Conservation (phyloP, 2,797 vertebrate genomes). For the Tarsius wallacei region DNA sequence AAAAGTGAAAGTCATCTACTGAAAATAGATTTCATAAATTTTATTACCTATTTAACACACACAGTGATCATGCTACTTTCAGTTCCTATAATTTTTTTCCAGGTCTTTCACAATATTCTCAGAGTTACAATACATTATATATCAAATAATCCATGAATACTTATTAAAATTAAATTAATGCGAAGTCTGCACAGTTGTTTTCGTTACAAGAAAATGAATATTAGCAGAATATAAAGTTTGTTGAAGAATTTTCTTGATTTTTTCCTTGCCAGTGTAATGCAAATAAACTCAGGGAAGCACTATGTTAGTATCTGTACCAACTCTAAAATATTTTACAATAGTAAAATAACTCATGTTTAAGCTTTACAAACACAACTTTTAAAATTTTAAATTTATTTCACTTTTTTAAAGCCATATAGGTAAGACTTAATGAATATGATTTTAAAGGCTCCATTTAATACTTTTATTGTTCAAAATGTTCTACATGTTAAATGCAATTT, state of each 20-base stretch:
- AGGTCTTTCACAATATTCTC: slow-evolving; percentile 85
- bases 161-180: slow-evolving; percentile 58
- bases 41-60: slow-evolving; percentile 1
- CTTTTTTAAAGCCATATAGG: slow-evolving; percentile 9
- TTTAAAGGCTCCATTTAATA: slow-evolving; percentile 23
- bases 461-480: slow-evolving; percentile 48
- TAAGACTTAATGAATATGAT: slow-evolving; percentile 3
- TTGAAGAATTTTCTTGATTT: slow-evolving; percentile 21
- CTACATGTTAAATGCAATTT: slow-evolving; percentile 32
- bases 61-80: slow-evolving; percentile 80
- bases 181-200: slow-evolving; percentile 49
- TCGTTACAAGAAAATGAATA: slow-evolving; percentile 34
- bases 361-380: slow-evolving; percentile 47
- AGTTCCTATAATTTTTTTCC: slow-evolving; percentile 84
- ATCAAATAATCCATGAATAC: slow-evolving; percentile 72
- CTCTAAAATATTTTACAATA: slow-evolving; percentile 36
- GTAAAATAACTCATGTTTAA: slow-evolving; percentile 45
- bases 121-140: slow-evolving; percentile 78
- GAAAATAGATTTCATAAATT: slow-evolving; percentile 79
- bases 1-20: slow-evolving; percentile 58
- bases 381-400: slow-evolving; percentile 34
- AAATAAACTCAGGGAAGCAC: slow-evolving; percentile 17
- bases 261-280: not conserved
- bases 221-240: not conserved
- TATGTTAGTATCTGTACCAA: not conserved